A percentile compares a stretch with the other conserved stretches of the same genome.
These are phyloP conservation scores for Poliocrania exsul DNA, from an alignment of 2,797 vertebrate genomes.

Conservation along the genomic window DNA sequence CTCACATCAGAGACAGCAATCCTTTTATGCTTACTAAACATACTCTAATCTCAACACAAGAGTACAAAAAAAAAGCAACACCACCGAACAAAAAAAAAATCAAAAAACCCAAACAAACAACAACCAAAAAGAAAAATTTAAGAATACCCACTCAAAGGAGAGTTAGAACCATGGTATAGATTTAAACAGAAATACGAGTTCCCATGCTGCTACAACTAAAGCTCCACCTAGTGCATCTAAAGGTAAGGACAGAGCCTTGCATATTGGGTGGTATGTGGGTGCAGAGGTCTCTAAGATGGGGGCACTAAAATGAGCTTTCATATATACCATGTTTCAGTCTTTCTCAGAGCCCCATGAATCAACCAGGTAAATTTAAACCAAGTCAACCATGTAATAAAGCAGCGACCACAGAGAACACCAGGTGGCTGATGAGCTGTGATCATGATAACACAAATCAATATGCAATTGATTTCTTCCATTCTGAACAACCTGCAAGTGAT, in stretches of 20 bases:
- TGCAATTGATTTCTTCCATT: conserved; percentile 40
- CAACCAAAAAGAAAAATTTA: accelerated
- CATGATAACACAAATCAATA: conserved; percentile 19
- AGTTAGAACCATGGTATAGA: not conserved
- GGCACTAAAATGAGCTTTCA: not conserved
- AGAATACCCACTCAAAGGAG: not conserved
- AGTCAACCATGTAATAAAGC: not conserved
- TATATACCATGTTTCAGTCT: not conserved
- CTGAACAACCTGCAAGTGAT: not conserved
- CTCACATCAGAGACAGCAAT: not conserved
- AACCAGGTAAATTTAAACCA: not conserved
- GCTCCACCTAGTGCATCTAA: not conserved
- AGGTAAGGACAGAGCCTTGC: not conserved
- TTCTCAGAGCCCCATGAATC: not conserved
- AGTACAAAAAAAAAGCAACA: not conserved
- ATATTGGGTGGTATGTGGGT: accelerated
- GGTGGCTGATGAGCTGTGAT: not conserved
- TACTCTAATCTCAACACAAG: not conserved
- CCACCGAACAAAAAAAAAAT: no score
- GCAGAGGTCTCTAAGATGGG: not conserved
- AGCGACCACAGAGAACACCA: accelerated
- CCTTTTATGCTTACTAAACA: not conserved
- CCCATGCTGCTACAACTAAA: not conserved
- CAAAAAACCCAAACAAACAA: not conserved
- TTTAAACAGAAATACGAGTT: not conserved